These are phyloP conservation scores for Brachypteracias leptosomus DNA, from an alignment of 2,113 vertebrate genomes.

Conservation along the genomic window DNA sequence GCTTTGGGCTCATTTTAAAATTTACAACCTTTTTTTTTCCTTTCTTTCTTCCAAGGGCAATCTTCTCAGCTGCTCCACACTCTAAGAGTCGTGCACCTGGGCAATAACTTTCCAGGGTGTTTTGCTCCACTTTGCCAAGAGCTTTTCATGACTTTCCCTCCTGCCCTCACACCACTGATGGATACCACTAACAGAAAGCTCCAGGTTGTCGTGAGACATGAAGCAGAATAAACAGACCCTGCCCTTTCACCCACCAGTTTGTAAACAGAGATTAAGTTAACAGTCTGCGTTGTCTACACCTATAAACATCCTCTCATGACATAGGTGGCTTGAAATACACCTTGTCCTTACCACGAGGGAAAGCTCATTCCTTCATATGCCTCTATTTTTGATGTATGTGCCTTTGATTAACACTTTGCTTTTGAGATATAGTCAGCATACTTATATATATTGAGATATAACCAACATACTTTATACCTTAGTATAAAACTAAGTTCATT, in stretches of 20 bases:
- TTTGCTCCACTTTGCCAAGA: background rate
- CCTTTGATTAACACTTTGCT: background rate
- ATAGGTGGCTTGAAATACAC: background rate
- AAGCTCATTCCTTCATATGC: background rate
- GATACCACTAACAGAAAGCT: background rate
- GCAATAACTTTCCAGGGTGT: background rate
- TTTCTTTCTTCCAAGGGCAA: background rate
- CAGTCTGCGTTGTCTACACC: slow-evolving; percentile 9
- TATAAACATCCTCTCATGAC: slow-evolving; percentile 14
- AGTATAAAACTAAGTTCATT: background rate
- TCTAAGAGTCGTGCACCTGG: background rate
- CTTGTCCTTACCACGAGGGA: background rate
- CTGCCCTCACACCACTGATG: background rate
- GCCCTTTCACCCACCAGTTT: slow-evolving; percentile 42
- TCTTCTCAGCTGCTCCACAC: background rate
- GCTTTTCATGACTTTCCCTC: background rate
- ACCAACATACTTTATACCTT: background rate
- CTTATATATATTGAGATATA: background rate
- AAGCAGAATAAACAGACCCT: slow-evolving; percentile 37
- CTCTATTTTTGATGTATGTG: background rate
- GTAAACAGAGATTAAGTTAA: slow-evolving; percentile 60
- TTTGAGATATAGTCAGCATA: background rate
- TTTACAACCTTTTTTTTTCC: background rate
- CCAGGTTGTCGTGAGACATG: background rate
- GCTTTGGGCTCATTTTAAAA: background rate